phyloP scores from a whole-genome alignment of 2,113 vertebrate genomes.

The Phocoena phocoena region DNA sequence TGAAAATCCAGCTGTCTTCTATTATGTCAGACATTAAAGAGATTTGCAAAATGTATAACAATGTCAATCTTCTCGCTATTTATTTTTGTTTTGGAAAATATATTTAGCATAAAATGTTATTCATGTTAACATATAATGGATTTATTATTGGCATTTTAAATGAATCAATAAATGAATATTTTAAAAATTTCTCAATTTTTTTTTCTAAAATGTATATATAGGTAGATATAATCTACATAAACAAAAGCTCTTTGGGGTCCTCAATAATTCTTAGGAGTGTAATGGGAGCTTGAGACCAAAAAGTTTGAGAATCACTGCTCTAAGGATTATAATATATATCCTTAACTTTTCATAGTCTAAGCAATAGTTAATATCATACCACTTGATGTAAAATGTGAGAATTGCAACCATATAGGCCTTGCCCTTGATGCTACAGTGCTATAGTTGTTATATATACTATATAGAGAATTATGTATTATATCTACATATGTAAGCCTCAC shows the following conservation, averaged over 20 bases:
- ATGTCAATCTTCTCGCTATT: not conserved
- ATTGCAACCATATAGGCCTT: not conserved
- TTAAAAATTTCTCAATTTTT: constrained; percentile 38
- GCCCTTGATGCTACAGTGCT: not conserved
- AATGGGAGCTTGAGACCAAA: not conserved
- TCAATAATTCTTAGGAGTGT: constrained; percentile 23
- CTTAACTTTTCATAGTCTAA: constrained; percentile 13
- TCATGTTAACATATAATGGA: not conserved
- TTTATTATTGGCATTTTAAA: constrained; percentile 34
- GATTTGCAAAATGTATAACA: constrained; percentile 23
- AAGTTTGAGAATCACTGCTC: constrained; percentile 19
- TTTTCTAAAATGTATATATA: constrained; percentile 32
- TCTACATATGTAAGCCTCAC: not conserved
- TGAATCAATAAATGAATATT: constrained; percentile 16
- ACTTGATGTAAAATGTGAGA: constrained; percentile 40
- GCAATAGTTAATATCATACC: not conserved
- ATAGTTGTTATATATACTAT: not conserved
- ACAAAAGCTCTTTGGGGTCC: constrained; percentile 22
- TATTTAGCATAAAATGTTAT: constrained; percentile 8
- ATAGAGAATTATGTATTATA: not conserved
- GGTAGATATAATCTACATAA: not conserved
- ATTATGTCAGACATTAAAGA: constrained; percentile 21
- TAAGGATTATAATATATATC: constrained; percentile 33
- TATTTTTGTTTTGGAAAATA: constrained; percentile 31
- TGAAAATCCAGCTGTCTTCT: constrained; percentile 31